phyloP scores from a whole-genome alignment of 2,888 invertebrate species.

The Plagiodera versicolora region DNA sequence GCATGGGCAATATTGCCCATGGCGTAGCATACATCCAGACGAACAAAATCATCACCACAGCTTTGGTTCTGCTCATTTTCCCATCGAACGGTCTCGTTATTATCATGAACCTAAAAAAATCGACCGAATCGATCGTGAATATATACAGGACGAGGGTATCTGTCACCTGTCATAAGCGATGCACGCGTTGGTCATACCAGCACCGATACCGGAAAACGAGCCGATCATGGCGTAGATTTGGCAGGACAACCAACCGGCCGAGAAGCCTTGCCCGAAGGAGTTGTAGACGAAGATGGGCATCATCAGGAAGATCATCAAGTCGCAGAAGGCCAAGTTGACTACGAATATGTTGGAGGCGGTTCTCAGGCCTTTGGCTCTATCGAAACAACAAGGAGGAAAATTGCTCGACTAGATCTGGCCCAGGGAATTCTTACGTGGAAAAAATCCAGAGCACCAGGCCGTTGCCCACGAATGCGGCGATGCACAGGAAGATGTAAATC shows the following conservation, averaged over 20 bases:
- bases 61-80: slow-evolving; percentile 78
- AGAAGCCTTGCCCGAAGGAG: slow-evolving; percentile 77
- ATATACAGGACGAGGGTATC: no score
- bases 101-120: slow-evolving; percentile 63
- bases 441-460: slow-evolving; percentile 86
- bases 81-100: slow-evolving; percentile 84
- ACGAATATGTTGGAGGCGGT: slow-evolving; percentile 85
- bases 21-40: slow-evolving; percentile 79
- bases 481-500: slow-evolving; percentile 73
- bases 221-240: slow-evolving; percentile 78
- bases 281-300: slow-evolving; percentile 85
- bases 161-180: slow-evolving; percentile 80
- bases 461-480: slow-evolving; percentile 72
- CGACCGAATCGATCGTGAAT: no score
- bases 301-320: slow-evolving; percentile 86
- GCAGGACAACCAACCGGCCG: slow-evolving; percentile 72
- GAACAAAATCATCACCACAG: slow-evolving; percentile 70
- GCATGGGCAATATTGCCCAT: slow-evolving; percentile 76
- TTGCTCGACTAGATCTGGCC: no score
- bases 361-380: slow-evolving; percentile 69
- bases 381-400: no score
- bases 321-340: slow-evolving; percentile 78
- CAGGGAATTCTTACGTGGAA: slow-evolving; percentile 74
- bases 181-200: slow-evolving; percentile 78
- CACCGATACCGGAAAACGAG: slow-evolving; percentile 79